These are phyloP conservation scores for Jordanella pulchra DNA, from an alignment of 2,797 vertebrate species.

Conservation along the genomic window DNA sequence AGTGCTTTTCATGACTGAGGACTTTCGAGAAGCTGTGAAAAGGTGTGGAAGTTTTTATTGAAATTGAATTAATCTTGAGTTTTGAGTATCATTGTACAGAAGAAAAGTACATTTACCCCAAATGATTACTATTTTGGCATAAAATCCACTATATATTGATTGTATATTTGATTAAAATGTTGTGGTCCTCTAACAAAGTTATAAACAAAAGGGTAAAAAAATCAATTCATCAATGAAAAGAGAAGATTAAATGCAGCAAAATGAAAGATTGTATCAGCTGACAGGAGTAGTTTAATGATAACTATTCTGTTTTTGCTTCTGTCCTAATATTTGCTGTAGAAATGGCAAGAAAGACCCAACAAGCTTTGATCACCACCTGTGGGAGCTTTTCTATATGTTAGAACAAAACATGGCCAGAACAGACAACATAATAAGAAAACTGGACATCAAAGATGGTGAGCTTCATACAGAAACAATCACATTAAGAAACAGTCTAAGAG, in stretches of 20 bases:
- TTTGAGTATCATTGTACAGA: too few species aligned
- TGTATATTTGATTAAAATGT: background rate
- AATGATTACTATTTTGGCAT: background rate
- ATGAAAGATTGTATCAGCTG: background rate
- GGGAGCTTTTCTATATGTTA: constrained; percentile 55
- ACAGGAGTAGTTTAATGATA: background rate
- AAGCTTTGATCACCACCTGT: constrained; percentile 39
- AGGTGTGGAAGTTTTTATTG: constrained; percentile 34
- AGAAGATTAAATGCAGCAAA: background rate
- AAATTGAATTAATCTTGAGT: background rate
- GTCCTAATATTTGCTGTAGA: constrained; percentile 4
- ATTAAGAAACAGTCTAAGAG: background rate
- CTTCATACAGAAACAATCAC: background rate
- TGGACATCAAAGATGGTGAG: constrained; percentile 58
- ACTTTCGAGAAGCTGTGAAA: constrained; percentile 65
- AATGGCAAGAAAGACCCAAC: background rate
- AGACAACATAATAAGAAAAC: constrained; percentile 15
- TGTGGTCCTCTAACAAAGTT: background rate
- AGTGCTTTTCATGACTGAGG: constrained; percentile 76
- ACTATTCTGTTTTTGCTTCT: background rate
- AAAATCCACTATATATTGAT: background rate
- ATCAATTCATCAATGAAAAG: background rate
- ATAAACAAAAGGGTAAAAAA: background rate
- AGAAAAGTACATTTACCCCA: background rate
- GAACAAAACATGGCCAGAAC: constrained; percentile 18